These are phyloP conservation scores for Catocala sponsa DNA, from an alignment of 2,888 invertebrate genomes.

Conservation along the genomic window DNA sequence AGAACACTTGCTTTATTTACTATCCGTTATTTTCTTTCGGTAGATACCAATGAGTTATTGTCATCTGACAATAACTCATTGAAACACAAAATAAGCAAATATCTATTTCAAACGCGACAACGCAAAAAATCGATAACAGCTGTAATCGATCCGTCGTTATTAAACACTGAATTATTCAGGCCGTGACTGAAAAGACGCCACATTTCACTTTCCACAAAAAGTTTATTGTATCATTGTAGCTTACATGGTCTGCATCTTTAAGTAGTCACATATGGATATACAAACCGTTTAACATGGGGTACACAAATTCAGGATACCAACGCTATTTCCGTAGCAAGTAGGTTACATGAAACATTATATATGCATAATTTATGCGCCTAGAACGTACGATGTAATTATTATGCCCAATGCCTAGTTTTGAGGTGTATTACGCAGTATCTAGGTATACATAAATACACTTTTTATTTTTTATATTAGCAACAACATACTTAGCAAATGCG, in stretches of 20 bases:
- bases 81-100: slow-evolving; percentile 30
- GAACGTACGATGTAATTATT: too few relatives aligned
- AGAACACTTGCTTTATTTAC: slow-evolving; percentile 56
- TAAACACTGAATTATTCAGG: slow-evolving; percentile 52
- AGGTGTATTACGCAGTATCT: too few relatives aligned
- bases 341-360: slow-evolving; percentile 4
- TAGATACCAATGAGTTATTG: too few relatives aligned
- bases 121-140: slow-evolving; percentile 36
- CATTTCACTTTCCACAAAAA: slow-evolving; percentile 49
- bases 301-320: slow-evolving; percentile 6
- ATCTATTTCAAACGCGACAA: slow-evolving; percentile 21
- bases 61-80: slow-evolving; percentile 32
- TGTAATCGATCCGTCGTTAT: slow-evolving; percentile 51
- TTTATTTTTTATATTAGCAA: too few relatives aligned
- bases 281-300: slow-evolving; percentile 4
- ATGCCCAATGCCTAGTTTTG: too few relatives aligned
- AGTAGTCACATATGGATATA: slow-evolving; percentile 6
- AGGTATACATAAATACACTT: too few relatives aligned
- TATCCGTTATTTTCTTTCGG: slow-evolving; percentile 46
- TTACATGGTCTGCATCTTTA: slow-evolving; percentile 45
- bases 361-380: too few relatives aligned
- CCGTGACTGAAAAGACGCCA: slow-evolving; percentile 44
- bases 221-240: slow-evolving; percentile 39
- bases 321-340: slow-evolving; percentile 15
- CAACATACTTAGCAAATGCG: too few relatives aligned